phyloP scores from a whole-genome alignment of 2,797 vertebrate genomes.

The Gallinago stenura region DNA sequence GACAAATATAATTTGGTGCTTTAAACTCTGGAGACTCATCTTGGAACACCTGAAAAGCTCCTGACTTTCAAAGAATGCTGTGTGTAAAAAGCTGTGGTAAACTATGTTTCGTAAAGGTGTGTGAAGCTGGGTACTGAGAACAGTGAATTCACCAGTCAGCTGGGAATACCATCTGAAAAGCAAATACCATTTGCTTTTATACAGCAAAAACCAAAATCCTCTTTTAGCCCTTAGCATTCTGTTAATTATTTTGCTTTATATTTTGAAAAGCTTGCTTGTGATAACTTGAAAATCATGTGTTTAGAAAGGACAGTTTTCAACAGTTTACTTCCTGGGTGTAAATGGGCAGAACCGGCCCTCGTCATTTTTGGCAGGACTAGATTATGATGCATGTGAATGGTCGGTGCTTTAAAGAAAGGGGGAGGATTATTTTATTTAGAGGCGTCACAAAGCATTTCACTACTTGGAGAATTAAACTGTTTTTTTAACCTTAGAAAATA shows the following conservation, averaged over 20 bases:
- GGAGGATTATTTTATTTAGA: background rate
- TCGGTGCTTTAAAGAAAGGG: background rate
- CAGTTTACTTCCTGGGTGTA: background rate
- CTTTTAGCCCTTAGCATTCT: background rate
- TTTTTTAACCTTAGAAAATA: background rate
- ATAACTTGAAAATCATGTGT: slow-evolving; percentile 8
- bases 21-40: background rate
- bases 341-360: background rate
- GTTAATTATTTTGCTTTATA: background rate
- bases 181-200: background rate
- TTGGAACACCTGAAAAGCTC: slow-evolving; percentile 25
- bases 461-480: background rate
- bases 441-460: background rate
- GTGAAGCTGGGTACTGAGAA: background rate
- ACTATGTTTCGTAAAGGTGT: background rate
- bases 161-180: background rate
- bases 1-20: background rate
- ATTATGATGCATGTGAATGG: background rate
- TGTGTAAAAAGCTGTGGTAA: background rate
- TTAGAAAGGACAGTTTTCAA: background rate
- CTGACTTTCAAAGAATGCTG: background rate
- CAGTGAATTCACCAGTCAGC: background rate
- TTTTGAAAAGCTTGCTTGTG: background rate
- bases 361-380: background rate
- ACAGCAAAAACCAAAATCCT: background rate